A percentile compares a stretch with the other conserved stretches of the same genome.
Evolutionary conservation across 2,888 invertebrate species (phyloP).

Genomic region (Stictocephala bisonia): DNA sequence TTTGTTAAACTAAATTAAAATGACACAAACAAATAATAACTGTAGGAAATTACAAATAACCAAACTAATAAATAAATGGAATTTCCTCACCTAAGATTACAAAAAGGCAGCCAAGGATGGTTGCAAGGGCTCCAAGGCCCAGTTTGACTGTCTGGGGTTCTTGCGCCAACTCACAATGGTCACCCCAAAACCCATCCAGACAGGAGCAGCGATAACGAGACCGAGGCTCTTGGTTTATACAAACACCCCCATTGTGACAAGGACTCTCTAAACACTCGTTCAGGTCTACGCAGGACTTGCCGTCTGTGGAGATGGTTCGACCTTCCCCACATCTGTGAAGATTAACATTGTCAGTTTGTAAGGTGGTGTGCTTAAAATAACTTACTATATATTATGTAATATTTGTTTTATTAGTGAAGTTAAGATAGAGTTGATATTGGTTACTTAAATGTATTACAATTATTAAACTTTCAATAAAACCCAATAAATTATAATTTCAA

Average conservation of each 20-base stretch:
- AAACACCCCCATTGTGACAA: constrained; percentile 91
- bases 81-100: constrained; percentile 96
- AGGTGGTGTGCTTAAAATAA: too few relatives aligned
- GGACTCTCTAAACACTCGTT: constrained; percentile 95
- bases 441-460: too few relatives aligned
- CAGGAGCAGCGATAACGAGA: constrained; percentile 89
- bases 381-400: too few relatives aligned
- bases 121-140: constrained; percentile 96
- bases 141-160: constrained; percentile 94
- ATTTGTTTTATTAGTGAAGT: too few relatives aligned
- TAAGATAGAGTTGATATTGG: too few relatives aligned
- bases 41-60: too few relatives aligned
- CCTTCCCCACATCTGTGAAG: constrained; percentile 88
- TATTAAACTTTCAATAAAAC: too few relatives aligned
- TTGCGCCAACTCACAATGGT: constrained; percentile 92
- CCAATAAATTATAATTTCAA: too few relatives aligned
- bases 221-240: constrained; percentile 90
- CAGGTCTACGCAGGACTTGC: constrained; percentile 93
- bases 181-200: constrained; percentile 92
- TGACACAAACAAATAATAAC: not conserved
- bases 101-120: constrained; percentile 96
- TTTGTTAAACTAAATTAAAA: not conserved
- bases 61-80: not conserved
- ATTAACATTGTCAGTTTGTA: too few relatives aligned
- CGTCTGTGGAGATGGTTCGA: constrained; percentile 87